A percentile compares a stretch with the other conserved stretches of the same genome.
Evolutionary conservation across 53 echinoderm and acorn worm species (phyloP).

Genomic region (Pentamera pediparva): DNA sequence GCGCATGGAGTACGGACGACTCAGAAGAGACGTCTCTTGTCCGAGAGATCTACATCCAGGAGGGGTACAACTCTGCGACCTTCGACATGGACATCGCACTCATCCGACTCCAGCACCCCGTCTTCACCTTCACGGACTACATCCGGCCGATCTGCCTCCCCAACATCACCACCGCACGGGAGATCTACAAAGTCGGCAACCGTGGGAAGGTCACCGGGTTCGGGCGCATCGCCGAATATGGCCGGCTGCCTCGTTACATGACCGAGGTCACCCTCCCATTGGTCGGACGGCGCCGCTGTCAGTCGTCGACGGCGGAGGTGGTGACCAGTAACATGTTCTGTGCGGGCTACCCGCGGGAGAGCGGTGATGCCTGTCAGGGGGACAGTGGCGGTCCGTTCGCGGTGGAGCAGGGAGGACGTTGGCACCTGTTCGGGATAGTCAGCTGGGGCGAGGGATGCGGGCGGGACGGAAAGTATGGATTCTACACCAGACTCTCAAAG

Average conservation of each 20-base stretch:
- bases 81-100: constrained; percentile 78
- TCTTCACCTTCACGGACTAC: constrained; percentile 52
- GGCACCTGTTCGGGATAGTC: constrained; percentile 74
- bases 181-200: constrained; percentile 23
- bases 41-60: constrained; percentile 34
- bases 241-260: constrained; percentile 57
- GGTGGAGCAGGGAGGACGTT: constrained; percentile 33
- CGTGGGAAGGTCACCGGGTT: constrained; percentile 59
- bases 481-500: constrained; percentile 66
- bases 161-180: constrained; percentile 13
- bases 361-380: constrained; percentile 75
- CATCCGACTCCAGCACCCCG: constrained; percentile 40
- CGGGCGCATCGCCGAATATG: constrained; percentile 61
- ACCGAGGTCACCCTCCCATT: constrained; percentile 62
- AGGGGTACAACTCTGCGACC: constrained; percentile 34
- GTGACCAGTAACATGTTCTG: constrained; percentile 84
- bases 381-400: constrained; percentile 93
- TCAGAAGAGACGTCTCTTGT: constrained; percentile 33
- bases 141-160: constrained; percentile 79
- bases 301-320: constrained; percentile 20
- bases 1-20: constrained; percentile 37
- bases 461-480: constrained; percentile 72
- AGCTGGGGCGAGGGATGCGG: constrained; percentile 97
- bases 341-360: constrained; percentile 59
- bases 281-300: constrained; percentile 35